A percentile compares a stretch with the other conserved stretches of the same genome.
These are phyloP conservation scores for Amphiprion percula DNA, from an alignment of 2,113 vertebrate species.

Conservation along the genomic window DNA sequence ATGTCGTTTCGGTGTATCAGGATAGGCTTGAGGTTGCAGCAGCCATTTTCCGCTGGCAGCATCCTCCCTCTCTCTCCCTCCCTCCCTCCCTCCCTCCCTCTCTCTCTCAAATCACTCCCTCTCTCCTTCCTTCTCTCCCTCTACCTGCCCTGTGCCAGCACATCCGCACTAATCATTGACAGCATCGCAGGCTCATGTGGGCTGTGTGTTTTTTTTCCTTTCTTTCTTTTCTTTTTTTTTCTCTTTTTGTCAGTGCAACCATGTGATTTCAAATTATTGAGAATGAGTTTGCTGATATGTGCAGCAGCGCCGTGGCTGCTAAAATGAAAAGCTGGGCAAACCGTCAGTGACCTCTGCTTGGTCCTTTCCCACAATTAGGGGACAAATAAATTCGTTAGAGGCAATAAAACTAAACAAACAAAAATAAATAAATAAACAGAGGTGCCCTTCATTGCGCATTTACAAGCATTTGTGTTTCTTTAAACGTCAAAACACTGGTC, in stretches of 20 bases:
- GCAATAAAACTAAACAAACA: too few relatives aligned
- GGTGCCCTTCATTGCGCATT: too few relatives aligned
- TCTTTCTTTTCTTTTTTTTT: too few relatives aligned
- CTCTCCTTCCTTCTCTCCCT: conserved; percentile 68
- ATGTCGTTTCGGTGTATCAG: conserved; percentile 85
- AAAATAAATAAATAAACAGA: too few relatives aligned
- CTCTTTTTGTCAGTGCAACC: conserved; percentile 24
- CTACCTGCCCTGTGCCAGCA: conserved; percentile 83
- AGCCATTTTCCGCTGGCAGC: conserved; percentile 90
- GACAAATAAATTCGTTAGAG: not conserved
- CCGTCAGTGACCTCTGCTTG: conserved; percentile 55
- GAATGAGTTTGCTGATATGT: conserved; percentile 33
- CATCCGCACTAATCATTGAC: conserved; percentile 78
- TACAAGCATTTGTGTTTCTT: too few relatives aligned
- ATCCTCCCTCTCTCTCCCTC: conserved; percentile 81
- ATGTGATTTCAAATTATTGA: conserved; percentile 37
- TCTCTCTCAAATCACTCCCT: conserved; percentile 66
- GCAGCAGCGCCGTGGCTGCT: conserved; percentile 37
- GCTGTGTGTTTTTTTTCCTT: conserved; percentile 8
- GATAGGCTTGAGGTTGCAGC: conserved; percentile 87
- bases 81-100: conserved; percentile 45
- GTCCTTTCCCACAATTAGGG: not conserved
- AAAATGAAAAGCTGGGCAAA: conserved; percentile 41
- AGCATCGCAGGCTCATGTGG: conserved; percentile 56
- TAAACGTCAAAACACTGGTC: too few relatives aligned